Conservation (phyloP, 2,797 vertebrate species). For the Syncerus caffer region DNA sequence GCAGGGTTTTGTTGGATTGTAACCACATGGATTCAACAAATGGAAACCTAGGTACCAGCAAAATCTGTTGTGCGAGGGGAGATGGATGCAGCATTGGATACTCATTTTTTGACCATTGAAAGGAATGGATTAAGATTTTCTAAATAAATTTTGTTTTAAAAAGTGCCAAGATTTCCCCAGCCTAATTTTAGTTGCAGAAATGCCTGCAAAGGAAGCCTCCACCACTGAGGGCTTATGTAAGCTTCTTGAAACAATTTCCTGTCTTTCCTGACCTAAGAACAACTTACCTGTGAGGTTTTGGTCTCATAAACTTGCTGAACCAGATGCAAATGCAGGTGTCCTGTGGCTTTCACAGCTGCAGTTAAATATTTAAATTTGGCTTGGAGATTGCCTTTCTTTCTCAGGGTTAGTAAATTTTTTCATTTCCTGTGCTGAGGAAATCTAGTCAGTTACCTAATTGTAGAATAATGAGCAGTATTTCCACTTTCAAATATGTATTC, state of each 20-base stretch:
- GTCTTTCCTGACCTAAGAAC: constrained; percentile 30
- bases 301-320: constrained; percentile 66
- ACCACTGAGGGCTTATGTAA: not conserved
- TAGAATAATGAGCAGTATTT: constrained; percentile 62
- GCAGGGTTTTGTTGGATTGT: not conserved
- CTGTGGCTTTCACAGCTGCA: constrained; percentile 76
- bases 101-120: not conserved
- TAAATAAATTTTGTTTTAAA: not conserved
- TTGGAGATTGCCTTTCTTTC: constrained; percentile 72
- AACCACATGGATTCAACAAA: not conserved
- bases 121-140: not conserved
- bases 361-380: constrained; percentile 71
- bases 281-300: constrained; percentile 69
- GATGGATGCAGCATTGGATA: not conserved
- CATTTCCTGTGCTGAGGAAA: constrained; percentile 59
- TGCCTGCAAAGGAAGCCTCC: not conserved
- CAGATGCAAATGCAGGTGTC: constrained; percentile 78
- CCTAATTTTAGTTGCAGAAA: constrained; percentile 1
- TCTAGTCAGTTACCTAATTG: constrained; percentile 60
- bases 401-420: constrained; percentile 48
- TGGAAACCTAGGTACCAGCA: not conserved
- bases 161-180: not conserved
- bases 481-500: constrained; percentile 33
- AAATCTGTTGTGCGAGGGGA: not conserved
- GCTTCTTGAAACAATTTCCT: constrained; percentile 18